These are phyloP conservation scores for Ascaphus truei DNA, from an alignment of 2,113 vertebrate species.

Conservation along the genomic window DNA sequence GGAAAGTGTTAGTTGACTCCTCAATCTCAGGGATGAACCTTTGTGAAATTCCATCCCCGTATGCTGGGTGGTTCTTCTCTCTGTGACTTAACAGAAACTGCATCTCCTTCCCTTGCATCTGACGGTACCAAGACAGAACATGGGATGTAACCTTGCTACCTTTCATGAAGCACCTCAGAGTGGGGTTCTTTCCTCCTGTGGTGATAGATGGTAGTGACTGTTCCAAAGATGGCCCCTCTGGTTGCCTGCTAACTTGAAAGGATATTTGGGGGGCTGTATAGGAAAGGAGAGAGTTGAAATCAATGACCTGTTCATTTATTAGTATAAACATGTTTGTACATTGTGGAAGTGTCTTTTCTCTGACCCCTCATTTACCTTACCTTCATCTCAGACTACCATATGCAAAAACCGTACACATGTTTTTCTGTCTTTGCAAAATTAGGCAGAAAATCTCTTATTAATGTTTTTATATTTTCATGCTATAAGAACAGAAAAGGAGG, in stretches of 20 bases:
- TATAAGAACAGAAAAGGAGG: no score
- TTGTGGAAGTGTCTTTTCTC: no score
- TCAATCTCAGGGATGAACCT: slow-evolving; percentile 22
- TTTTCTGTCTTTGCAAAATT: no score
- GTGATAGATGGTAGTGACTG: slow-evolving; percentile 17
- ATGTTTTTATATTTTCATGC: no score
- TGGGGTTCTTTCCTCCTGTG: slow-evolving; percentile 16
- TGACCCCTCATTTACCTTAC: no score
- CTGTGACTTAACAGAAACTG: slow-evolving; percentile 28
- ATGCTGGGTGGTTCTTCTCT: not conserved
- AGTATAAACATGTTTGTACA: no score
- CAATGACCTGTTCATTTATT: no score
- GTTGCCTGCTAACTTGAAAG: no score
- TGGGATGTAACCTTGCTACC: not conserved
- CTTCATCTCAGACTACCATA: no score
- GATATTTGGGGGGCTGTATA: not conserved
- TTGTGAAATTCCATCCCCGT: not conserved
- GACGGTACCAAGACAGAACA: slow-evolving; percentile 30
- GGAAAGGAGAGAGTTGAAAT: no score
- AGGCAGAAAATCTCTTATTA: no score
- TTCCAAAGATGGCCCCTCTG: not conserved
- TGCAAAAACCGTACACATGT: no score
- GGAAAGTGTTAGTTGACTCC: not conserved
- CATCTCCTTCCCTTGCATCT: not conserved
- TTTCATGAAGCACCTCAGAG: slow-evolving; percentile 4